Evolutionary conservation across 2,113 vertebrate species (phyloP).

Genomic region (Poeciliopsis retropinna): DNA sequence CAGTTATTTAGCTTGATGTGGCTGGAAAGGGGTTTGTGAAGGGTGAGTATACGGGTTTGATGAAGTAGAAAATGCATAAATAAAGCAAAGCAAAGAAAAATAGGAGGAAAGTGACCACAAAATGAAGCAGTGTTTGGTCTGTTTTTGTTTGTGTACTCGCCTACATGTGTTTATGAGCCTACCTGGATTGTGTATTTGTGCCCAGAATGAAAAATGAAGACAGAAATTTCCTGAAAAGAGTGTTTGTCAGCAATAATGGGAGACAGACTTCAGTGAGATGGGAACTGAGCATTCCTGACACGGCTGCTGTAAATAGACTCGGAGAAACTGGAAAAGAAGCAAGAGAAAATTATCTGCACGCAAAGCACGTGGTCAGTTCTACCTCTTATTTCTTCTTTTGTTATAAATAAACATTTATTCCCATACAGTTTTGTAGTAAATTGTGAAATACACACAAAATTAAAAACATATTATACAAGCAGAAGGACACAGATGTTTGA

Average conservation of each 20-base stretch:
- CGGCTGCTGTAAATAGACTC: conserved; percentile 12
- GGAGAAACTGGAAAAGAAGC: conserved; percentile 11
- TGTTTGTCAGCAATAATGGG: conserved; percentile 41
- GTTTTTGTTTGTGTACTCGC: not conserved
- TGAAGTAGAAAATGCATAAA: conserved; percentile 24
- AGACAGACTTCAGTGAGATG: conserved; percentile 26
- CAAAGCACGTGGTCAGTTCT: not conserved
- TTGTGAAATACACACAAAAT: not conserved
- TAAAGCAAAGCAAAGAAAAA: conserved; percentile 30
- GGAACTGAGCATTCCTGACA: conserved; percentile 28
- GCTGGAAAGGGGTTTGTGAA: conserved; percentile 17
- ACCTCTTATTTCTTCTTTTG: conserved; percentile 4
- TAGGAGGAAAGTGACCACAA: conserved; percentile 21
- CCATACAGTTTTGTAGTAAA: not conserved
- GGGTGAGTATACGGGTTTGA: not conserved
- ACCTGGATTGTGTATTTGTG: conserved; percentile 30
- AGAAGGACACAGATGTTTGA: not conserved
- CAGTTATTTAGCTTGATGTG: conserved; percentile 46
- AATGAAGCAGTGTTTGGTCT: conserved; percentile 29
- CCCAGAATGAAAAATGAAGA: conserved; percentile 23
- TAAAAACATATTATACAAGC: not conserved
- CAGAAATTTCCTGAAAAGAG: conserved; percentile 7
- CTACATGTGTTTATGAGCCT: conserved; percentile 11
- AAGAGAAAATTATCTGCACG: conserved; percentile 1
- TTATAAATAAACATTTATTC: conserved; percentile 9